Evolutionary conservation across 2,888 invertebrate genomes (phyloP).

Genomic region (Perdita meconis): DNA sequence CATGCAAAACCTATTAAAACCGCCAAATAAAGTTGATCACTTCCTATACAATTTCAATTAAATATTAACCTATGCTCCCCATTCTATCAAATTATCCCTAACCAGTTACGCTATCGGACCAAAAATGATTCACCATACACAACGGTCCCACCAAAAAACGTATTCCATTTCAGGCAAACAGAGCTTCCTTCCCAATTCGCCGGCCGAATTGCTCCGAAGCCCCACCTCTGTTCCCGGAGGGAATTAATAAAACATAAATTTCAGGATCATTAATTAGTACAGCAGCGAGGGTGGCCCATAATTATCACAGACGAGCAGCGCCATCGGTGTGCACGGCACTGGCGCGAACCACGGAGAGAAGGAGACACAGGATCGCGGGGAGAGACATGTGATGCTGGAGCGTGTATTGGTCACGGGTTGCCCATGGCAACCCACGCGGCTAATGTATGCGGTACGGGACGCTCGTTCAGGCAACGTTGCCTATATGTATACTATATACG

Average conservation of each 20-base stretch:
- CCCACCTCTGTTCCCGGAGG: not conserved
- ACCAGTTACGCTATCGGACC: no score
- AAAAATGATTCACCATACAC: no score
- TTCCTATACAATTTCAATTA: no score
- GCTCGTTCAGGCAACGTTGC: slow-evolving; percentile 61
- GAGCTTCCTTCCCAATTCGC: no score
- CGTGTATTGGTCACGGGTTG: slow-evolving; percentile 79
- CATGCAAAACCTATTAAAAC: no score
- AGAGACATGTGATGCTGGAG: slow-evolving; percentile 69
- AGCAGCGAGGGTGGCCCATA: not conserved
- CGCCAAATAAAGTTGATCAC: no score
- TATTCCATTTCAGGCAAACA: no score
- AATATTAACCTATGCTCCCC: no score
- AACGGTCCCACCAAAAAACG: no score
- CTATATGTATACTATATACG: slow-evolving; percentile 26
- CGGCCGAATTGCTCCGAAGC: no score
- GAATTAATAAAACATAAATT: not conserved
- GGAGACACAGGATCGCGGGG: slow-evolving; percentile 45
- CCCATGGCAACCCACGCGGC: slow-evolving; percentile 81
- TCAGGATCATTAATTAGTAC: not conserved
- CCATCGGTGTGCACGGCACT: slow-evolving; percentile 47
- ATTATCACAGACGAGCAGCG: slow-evolving; percentile 3
- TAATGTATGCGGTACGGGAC: slow-evolving; percentile 64
- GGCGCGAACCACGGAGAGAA: slow-evolving; percentile 49
- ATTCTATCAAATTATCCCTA: no score